Evolutionary conservation across 2,797 vertebrate species (phyloP).

Genomic region (Epinephelus malabaricus): DNA sequence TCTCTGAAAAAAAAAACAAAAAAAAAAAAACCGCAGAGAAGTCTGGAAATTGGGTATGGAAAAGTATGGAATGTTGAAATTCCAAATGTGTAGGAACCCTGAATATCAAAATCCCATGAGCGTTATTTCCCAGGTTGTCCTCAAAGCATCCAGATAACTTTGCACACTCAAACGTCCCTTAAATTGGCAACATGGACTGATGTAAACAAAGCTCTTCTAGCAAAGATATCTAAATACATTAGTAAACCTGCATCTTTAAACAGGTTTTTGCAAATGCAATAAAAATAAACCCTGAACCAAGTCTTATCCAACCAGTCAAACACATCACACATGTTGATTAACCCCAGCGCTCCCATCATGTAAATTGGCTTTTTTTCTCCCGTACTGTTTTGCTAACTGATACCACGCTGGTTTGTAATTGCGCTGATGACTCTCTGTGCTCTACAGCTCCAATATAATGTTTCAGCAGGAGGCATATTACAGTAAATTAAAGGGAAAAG

Average conservation of each 20-base stretch:
- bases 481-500: not conserved
- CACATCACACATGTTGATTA: not conserved
- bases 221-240: not conserved
- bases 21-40: no score
- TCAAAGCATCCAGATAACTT: not conserved
- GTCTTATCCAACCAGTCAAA: not conserved
- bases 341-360: not conserved
- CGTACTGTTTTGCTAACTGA: not conserved
- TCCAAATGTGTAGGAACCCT: no score
- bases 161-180: not conserved
- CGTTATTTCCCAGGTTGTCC: no score
- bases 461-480: not conserved
- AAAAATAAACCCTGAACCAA: not conserved
- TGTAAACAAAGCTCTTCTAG: not conserved
- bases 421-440: not conserved
- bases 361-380: not conserved
- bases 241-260: not conserved
- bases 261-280: not conserved
- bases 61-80: no score
- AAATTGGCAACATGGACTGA: not conserved
- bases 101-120: no score
- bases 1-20: no score
- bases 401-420: not conserved
- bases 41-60: no score
- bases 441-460: not conserved